Conservation (phyloP, 2,888 invertebrate genomes). For the Cordylochernes scorpioides region DNA sequence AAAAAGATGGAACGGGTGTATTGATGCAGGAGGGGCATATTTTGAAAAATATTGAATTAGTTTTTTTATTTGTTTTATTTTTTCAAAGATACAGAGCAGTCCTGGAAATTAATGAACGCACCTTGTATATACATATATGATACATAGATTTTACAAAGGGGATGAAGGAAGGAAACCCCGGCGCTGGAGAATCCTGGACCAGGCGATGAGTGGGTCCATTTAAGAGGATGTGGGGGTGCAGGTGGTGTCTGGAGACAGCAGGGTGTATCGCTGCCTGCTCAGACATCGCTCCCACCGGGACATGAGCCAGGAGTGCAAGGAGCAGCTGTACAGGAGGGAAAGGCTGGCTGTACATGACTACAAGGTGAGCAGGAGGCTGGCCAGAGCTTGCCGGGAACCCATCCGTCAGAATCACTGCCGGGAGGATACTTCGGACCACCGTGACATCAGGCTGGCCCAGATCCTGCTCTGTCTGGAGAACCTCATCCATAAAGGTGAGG, state of each 20-base stretch:
- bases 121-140: too few relatives aligned
- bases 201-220: too few relatives aligned
- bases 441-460: conserved; percentile 56
- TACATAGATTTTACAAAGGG: too few relatives aligned
- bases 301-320: conserved; percentile 38
- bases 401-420: conserved; percentile 61
- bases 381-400: conserved; percentile 62
- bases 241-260: conserved; percentile 44
- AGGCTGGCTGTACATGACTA: conserved; percentile 70
- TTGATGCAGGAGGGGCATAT: too few relatives aligned
- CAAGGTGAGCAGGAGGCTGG: conserved; percentile 58
- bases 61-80: too few relatives aligned
- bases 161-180: too few relatives aligned
- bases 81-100: too few relatives aligned
- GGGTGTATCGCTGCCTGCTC: conserved; percentile 64
- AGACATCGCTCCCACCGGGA: conserved; percentile 46
- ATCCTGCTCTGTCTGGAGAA: conserved; percentile 69
- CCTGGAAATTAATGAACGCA: too few relatives aligned
- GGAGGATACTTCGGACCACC: conserved; percentile 37
- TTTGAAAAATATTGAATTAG: too few relatives aligned
- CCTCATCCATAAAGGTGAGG: conserved; percentile 22
- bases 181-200: too few relatives aligned
- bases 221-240: too few relatives aligned
- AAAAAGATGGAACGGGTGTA: too few relatives aligned
- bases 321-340: conserved; percentile 56